Evolutionary conservation across 1,140 invertebrate genomes (phyloP), one percentile per base, ranked within the genome.

Genomic region (Cydia splendana): DNA sequence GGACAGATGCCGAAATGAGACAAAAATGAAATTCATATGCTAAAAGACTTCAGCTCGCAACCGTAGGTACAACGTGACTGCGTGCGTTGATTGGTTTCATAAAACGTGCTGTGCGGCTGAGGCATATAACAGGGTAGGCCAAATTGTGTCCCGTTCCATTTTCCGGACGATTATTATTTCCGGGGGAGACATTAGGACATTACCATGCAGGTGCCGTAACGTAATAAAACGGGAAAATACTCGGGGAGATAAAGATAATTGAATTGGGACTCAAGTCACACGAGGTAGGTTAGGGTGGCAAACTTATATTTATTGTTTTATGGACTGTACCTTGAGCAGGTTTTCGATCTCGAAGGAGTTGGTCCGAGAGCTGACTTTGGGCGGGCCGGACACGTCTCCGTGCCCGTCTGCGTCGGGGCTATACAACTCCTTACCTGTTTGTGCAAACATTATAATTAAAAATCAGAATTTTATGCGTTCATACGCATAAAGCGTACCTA

Each of bases 291-390:
- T 82, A 34, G 69, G 38, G 28, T 65, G 76, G 67, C 34, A 71
- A 69, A 65, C 48, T 65, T 75, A 79, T 81, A 18, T 78, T 80
- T 83, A 84, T 78, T 80, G 62, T 79, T 74, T 77, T 75, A 65
- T 75, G 75, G 78, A 62, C 74, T 48, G 77, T 89, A 94, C 92
- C 94, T 98, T 98, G 75, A 98, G 94, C 78, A 98, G 95, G 94
- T 97, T 98, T 93, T 98, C 97, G 84, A 98, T 98, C 93, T 98
- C 97, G 84, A 98, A 97, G 38, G 97, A 98, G 91, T 97, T 97
- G 65, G 97, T 97, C 78, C 97, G 94, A 28, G 97, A 97, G 76
- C 96, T 96, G 79, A 95, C 94, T 93, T 96, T 95, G 28, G 91
- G 91, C 28, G 91, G 90, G 69, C 91, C 91, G n/a, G 82, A 82